These are phyloP conservation scores for Clarias magur DNA, from an alignment of 2,113 vertebrate species.

Conservation along the genomic window DNA sequence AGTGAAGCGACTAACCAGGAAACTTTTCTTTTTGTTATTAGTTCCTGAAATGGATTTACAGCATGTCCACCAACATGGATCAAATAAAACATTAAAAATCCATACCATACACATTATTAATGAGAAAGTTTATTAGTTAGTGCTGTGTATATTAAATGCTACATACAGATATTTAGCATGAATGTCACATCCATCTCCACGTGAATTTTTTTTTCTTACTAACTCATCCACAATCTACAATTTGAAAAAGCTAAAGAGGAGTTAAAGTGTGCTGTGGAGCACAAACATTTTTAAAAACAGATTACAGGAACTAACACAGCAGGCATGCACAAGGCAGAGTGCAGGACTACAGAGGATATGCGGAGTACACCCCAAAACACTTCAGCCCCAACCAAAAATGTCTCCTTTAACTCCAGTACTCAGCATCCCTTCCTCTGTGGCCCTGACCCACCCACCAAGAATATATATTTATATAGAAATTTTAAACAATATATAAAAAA, in stretches of 20 bases:
- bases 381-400: constrained; percentile 13
- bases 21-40: not conserved
- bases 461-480: constrained; percentile 66
- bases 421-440: constrained; percentile 43
- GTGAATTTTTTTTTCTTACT: constrained; percentile 64
- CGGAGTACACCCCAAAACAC: not conserved
- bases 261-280: constrained; percentile 52
- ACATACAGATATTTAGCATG: constrained; percentile 76
- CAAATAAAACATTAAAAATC: not conserved
- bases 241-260: constrained; percentile 64
- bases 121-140: constrained; percentile 79
- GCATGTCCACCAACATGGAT: not conserved
- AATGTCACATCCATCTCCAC: constrained; percentile 73
- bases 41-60: not conserved
- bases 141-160: constrained; percentile 78
- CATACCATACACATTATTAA: constrained; percentile 59
- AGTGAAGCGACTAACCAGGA: too few relatives aligned
- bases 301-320: constrained; percentile 74
- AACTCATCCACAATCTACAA: constrained; percentile 74
- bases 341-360: constrained; percentile 43
- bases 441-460: constrained; percentile 62
- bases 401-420: not conserved
- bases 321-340: constrained; percentile 71
- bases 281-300: constrained; percentile 60
- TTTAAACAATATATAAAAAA: constrained; percentile 57